A percentile compares a stretch with the other conserved stretches of the same genome.
Evolutionary conservation across 2,797 vertebrate species (phyloP).

Genomic region (Emydoidea blandingii): DNA sequence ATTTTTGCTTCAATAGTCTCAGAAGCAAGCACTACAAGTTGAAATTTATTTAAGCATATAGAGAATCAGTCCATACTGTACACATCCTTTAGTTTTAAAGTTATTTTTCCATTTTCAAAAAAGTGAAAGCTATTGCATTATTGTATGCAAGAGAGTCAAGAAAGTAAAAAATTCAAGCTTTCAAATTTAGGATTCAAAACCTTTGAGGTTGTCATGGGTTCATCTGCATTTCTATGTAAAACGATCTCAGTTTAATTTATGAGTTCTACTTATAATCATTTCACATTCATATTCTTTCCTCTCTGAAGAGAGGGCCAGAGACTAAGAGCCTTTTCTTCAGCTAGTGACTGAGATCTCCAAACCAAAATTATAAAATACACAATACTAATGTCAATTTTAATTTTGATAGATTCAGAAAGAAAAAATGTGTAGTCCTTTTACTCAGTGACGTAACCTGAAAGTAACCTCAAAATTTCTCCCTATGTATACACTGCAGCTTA

Average conservation of each 20-base stretch:
- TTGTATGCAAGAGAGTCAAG: background rate
- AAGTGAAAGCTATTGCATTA: background rate
- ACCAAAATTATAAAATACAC: background rate
- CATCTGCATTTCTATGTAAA: background rate
- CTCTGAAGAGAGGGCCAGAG: background rate
- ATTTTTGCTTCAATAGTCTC: background rate
- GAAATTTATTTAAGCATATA: background rate
- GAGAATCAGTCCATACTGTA: background rate
- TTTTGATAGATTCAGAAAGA: background rate
- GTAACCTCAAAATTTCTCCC: background rate
- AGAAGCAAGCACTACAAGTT: background rate
- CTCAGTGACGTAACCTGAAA: background rate
- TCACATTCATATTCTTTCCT: background rate
- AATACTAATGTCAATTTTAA: background rate
- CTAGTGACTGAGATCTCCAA: background rate
- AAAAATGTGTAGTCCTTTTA: background rate
- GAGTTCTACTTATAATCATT: background rate
- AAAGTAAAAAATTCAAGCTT: background rate
- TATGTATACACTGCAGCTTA: background rate
- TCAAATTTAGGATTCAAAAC: background rate
- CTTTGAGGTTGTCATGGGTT: rapidly evolving
- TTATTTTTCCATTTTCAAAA: background rate
- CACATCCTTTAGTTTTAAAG: background rate
- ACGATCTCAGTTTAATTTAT: background rate
- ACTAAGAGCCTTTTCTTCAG: background rate